A percentile compares a stretch with the other conserved stretches of the same genome.
These are phyloP conservation scores for Fistularia tabacaria DNA, from an alignment of 2,797 vertebrate genomes.

Conservation along the genomic window DNA sequence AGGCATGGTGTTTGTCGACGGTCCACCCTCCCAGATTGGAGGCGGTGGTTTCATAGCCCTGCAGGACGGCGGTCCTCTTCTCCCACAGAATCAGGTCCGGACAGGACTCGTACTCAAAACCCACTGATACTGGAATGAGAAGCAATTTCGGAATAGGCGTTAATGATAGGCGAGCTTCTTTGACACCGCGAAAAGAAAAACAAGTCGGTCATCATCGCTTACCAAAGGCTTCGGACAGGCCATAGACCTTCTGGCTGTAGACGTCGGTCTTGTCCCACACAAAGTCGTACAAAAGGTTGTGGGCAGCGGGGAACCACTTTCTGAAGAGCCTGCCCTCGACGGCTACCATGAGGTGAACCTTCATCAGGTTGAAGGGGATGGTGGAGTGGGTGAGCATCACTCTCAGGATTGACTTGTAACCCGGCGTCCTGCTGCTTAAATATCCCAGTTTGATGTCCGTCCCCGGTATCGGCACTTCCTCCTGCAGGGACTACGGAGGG, in stretches of 20 bases:
- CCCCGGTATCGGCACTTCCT: slow-evolving; percentile 86
- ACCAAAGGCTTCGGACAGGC: slow-evolving; percentile 94
- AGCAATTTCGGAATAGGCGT: slow-evolving; percentile 1
- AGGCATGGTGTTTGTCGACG: slow-evolving; percentile 91
- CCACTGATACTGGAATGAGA: slow-evolving; percentile 84
- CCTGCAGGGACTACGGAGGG: slow-evolving; percentile 83
- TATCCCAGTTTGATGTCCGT: slow-evolving; percentile 88
- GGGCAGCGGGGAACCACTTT: slow-evolving; percentile 93
- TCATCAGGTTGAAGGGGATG: slow-evolving; percentile 98
- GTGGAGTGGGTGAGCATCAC: slow-evolving; percentile 88
- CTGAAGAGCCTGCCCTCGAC: slow-evolving; percentile 96
- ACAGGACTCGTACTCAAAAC: slow-evolving; percentile 98
- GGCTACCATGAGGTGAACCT: slow-evolving; percentile 96
- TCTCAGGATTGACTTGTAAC: slow-evolving; percentile 92
- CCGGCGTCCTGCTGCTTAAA: slow-evolving; percentile 91
- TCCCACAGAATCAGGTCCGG: slow-evolving; percentile 97
- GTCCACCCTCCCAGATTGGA: slow-evolving; percentile 97
- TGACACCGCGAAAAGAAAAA: neutral
- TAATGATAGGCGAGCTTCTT: slow-evolving; percentile 1
- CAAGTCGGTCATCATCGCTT: slow-evolving; percentile 56
- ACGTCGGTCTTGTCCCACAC: slow-evolving; percentile 98
- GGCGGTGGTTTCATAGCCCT: slow-evolving; percentile 91
- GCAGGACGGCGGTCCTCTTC: slow-evolving; percentile 92
- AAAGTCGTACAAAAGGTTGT: slow-evolving; percentile 91
- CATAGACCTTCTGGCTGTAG: slow-evolving; percentile 97